These are phyloP conservation scores for Melanitta fusca DNA, from an alignment of 2,797 vertebrate genomes.

Conservation along the genomic window DNA sequence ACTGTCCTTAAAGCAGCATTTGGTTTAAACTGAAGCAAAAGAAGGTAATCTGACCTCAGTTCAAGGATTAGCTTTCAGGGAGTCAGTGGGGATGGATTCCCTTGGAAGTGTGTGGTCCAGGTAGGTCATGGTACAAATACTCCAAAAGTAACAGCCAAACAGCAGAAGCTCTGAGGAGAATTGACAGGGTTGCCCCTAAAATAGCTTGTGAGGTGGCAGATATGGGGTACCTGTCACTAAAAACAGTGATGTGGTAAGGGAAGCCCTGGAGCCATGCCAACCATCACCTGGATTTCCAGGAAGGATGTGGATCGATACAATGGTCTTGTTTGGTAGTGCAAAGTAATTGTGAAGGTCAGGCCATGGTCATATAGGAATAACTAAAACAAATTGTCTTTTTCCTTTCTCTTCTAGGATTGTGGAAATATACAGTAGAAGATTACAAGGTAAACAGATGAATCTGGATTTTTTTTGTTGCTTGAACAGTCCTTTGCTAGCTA, in stretches of 20 bases:
- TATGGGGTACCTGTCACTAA: neutral
- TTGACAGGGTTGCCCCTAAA: neutral
- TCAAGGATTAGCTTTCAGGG: neutral
- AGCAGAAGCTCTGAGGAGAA: neutral
- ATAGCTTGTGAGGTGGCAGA: neutral
- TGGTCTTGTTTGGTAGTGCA: fast-evolving
- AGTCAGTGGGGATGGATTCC: neutral
- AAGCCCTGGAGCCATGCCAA: neutral
- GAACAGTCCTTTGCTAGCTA: neutral
- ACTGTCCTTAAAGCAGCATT: neutral
- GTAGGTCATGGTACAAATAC: neutral
- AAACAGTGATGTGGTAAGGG: neutral
- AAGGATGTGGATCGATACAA: fast-evolving
- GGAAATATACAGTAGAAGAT: constrained; percentile 96
- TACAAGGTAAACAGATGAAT: constrained; percentile 86
- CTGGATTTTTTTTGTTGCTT: neutral
- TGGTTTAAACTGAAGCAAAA: neutral
- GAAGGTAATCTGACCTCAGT: neutral
- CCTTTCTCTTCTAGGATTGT: constrained; percentile 87
- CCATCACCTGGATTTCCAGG: neutral
- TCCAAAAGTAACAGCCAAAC: neutral
- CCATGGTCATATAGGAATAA: neutral
- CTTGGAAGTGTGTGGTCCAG: fast-evolving
- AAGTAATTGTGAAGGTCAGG: neutral
- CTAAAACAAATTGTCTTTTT: neutral